These are phyloP conservation scores for Hormaphis cornu DNA, from an alignment of 1,140 invertebrate genomes.

Conservation along the genomic window DNA sequence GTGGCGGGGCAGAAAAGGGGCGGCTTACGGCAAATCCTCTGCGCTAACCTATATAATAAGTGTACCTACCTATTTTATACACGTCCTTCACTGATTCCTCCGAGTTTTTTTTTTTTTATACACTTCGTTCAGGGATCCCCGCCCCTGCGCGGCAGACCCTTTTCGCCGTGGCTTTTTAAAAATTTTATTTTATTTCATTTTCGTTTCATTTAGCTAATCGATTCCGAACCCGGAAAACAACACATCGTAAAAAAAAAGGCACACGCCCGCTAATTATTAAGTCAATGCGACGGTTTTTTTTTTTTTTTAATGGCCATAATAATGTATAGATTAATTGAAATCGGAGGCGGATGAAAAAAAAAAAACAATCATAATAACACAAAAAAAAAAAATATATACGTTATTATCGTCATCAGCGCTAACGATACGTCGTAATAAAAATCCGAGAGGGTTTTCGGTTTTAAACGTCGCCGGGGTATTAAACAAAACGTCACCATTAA, in stretches of 20 bases:
- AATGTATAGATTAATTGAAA: slow-evolving; percentile 27
- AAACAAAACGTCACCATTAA: slow-evolving; percentile 31
- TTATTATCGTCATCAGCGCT: neutral
- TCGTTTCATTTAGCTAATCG: slow-evolving; percentile 31
- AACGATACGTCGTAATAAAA: slow-evolving; percentile 1
- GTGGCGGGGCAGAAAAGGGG: too few species aligned
- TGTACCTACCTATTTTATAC: too few species aligned
- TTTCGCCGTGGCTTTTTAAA: neutral
- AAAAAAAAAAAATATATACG: neutral
- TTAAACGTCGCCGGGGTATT: slow-evolving; percentile 18
- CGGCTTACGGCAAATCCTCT: slow-evolving; percentile 28
- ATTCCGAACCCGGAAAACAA: slow-evolving; percentile 12
- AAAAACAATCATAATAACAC: neutral
- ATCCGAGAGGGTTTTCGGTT: slow-evolving; percentile 7
- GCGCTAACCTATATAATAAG: neutral
- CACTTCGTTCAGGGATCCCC: too few species aligned
- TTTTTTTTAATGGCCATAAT: neutral
- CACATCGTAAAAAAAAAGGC: neutral
- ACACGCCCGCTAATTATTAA: slow-evolving; percentile 23
- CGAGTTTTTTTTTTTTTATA: slow-evolving; percentile 4
- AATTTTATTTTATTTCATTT: too few species aligned
- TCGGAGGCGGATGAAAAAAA: slow-evolving; percentile 6
- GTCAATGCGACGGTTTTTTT: neutral
- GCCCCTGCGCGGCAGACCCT: too few species aligned
- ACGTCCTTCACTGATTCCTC: slow-evolving; percentile 25